Conservation (phyloP, 2,113 vertebrate species). For the Cricetomys ansorgei region DNA sequence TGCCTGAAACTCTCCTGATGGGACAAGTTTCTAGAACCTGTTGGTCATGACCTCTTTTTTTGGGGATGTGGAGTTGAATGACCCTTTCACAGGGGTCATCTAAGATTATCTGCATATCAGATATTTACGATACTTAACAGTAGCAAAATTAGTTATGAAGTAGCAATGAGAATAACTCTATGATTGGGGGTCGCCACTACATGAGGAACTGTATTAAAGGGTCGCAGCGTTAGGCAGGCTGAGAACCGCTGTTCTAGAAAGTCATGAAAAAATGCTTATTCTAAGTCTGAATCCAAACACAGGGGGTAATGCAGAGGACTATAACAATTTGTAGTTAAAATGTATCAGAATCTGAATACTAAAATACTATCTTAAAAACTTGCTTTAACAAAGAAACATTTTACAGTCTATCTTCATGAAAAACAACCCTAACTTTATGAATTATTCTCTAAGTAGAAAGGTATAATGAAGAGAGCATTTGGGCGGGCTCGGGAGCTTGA, state of each 20-base stretch:
- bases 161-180: too few relatives aligned
- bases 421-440: background rate
- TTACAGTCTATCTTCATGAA: constrained; percentile 17
- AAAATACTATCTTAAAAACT: constrained; percentile 27
- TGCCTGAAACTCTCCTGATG: background rate
- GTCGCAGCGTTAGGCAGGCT: too few relatives aligned
- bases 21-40: background rate
- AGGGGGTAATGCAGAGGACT: background rate
- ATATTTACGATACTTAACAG: too few relatives aligned
- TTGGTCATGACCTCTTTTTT: too few relatives aligned
- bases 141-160: too few relatives aligned
- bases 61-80: too few relatives aligned
- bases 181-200: too few relatives aligned
- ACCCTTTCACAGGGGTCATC: too few relatives aligned
- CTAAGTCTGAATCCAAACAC: background rate
- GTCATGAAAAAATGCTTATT: constrained; percentile 17
- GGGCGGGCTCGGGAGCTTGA: background rate
- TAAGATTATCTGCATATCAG: too few relatives aligned
- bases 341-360: constrained; percentile 8
- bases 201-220: too few relatives aligned
- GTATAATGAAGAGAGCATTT: background rate
- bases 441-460: background rate
- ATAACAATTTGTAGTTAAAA: background rate
- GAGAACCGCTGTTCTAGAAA: too few relatives aligned
- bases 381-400: constrained; percentile 37